Percentiles rank a stretch among this genome's conserved stretches.
These are phyloP conservation scores for Nephrotoma appendiculata DNA, from an alignment of 2,888 invertebrate species.

Conservation along the genomic window DNA sequence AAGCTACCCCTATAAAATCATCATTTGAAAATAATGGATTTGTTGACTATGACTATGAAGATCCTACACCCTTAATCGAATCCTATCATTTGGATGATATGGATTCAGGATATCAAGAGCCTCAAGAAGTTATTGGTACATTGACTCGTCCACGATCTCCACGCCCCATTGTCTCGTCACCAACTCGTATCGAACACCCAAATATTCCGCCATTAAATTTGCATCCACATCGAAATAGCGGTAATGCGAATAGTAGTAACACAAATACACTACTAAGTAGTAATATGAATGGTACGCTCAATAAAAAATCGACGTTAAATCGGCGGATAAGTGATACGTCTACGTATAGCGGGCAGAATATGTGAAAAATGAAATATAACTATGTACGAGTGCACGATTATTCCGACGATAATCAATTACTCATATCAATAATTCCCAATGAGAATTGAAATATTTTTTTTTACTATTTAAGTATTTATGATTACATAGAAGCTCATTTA, in stretches of 20 bases:
- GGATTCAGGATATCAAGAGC: conserved; percentile 36
- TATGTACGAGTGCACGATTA: neutral
- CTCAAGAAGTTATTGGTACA: conserved; percentile 30
- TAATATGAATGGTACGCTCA: conserved; percentile 32
- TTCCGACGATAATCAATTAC: neutral
- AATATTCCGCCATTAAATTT: conserved; percentile 63
- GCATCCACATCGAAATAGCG: conserved; percentile 33
- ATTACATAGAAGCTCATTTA: neutral
- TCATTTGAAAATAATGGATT: conserved; percentile 61
- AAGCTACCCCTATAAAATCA: conserved; percentile 23
- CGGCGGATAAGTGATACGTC: conserved; percentile 31
- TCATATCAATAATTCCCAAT: conserved; percentile 1
- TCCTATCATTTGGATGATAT: conserved; percentile 49
- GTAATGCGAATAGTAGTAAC: conserved; percentile 15
- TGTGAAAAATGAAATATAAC: conserved; percentile 19
- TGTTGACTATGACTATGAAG: conserved; percentile 69
- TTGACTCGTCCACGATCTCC: conserved; percentile 25
- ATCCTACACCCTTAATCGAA: conserved; percentile 60
- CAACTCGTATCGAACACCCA: conserved; percentile 68
- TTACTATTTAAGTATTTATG: neutral
- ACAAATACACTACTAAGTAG: conserved; percentile 30
- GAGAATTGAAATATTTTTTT: neutral
- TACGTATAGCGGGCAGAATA: conserved; percentile 25
- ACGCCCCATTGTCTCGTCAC: conserved; percentile 61
- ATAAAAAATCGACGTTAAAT: conserved; percentile 28